phyloP scores from a whole-genome alignment of 2,113 vertebrate genomes.

The Ursus arctos region DNA sequence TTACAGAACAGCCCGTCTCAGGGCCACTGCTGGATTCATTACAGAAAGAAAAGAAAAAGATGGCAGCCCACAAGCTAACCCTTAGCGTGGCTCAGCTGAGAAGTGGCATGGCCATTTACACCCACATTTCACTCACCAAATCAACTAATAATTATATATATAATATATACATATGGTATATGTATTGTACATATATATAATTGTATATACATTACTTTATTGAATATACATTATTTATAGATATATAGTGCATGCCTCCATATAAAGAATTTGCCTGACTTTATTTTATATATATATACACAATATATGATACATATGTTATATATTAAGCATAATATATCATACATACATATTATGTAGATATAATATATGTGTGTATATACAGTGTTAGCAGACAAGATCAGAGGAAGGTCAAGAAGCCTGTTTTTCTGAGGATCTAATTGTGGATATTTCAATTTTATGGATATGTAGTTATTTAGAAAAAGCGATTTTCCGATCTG shows the following conservation, averaged over 20 bases:
- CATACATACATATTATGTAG: background rate
- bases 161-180: background rate
- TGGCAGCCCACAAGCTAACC: background rate
- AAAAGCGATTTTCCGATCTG: conserved; percentile 8
- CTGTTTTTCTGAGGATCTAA: background rate
- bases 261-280: background rate
- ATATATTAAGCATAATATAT: background rate
- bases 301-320: background rate
- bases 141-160: background rate
- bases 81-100: background rate
- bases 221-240: background rate
- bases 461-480: background rate
- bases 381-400: background rate
- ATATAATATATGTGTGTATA: background rate
- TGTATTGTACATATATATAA: background rate
- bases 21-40: background rate
- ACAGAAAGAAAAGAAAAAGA: background rate
- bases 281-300: background rate
- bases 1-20: no score
- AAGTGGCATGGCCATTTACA: background rate
- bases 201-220: background rate
- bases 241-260: background rate
- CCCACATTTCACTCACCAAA: background rate
- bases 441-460: background rate
- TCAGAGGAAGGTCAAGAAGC: background rate